These are phyloP conservation scores for Aphelenchoides fujianensis DNA, from an alignment of 1,140 invertebrate genomes.

Conservation along the genomic window DNA sequence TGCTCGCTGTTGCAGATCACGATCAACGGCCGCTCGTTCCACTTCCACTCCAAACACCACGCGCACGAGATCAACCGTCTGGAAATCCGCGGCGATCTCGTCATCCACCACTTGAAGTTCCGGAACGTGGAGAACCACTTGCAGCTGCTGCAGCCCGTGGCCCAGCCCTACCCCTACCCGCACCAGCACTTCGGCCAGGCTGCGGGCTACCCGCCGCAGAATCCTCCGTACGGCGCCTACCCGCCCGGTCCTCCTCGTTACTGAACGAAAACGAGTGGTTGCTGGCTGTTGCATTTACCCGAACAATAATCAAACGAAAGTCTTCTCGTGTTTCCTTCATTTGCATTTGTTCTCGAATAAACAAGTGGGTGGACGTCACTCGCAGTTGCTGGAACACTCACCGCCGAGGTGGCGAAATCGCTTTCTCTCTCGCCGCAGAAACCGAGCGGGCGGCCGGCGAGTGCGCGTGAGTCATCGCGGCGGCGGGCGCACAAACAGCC, in stretches of 20 bases:
- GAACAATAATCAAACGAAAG: too few relatives aligned
- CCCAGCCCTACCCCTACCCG: not conserved
- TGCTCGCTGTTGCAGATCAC: not conserved
- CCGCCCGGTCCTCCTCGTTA: not conserved
- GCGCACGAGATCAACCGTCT: not conserved
- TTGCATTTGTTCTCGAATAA: too few relatives aligned
- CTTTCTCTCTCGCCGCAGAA: not conserved
- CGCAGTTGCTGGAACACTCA: too few relatives aligned
- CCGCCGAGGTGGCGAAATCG: too few relatives aligned
- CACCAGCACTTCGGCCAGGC: not conserved
- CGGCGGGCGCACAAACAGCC: too few relatives aligned
- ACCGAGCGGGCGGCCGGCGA: too few relatives aligned
- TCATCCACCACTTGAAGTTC: not conserved
- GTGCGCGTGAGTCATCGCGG: too few relatives aligned
- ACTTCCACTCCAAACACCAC: not conserved
- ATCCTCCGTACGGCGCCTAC: too few relatives aligned
- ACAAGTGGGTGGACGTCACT: too few relatives aligned
- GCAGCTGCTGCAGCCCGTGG: not conserved
- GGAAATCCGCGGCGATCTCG: conserved; percentile 2
- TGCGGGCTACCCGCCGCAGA: not conserved
- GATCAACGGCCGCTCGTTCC: not conserved
- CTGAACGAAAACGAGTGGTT: not conserved
- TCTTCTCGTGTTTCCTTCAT: too few relatives aligned
- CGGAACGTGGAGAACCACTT: not conserved
- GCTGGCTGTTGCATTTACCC: too few relatives aligned